These are phyloP conservation scores for Symphodus melops DNA, from an alignment of 2,113 vertebrate species.

Conservation along the genomic window DNA sequence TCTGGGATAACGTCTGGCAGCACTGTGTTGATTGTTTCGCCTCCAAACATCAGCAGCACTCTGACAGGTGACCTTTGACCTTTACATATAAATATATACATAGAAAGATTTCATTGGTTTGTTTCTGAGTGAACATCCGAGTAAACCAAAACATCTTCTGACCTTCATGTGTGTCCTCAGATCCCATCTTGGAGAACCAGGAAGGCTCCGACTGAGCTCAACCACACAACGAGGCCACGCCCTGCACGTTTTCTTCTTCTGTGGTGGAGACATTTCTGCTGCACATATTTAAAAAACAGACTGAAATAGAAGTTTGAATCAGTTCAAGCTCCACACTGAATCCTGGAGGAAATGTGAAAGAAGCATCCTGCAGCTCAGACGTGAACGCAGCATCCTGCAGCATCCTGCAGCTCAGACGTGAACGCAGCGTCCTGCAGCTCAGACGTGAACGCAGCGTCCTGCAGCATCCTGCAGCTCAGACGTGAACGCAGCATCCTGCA, in stretches of 20 bases:
- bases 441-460: too few species aligned
- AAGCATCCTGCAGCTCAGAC: not conserved
- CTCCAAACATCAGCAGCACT: constrained; percentile 93
- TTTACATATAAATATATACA: too few species aligned
- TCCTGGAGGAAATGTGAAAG: constrained; percentile 55
- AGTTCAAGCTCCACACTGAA: too few species aligned
- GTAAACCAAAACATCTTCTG: too few species aligned
- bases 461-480: too few species aligned
- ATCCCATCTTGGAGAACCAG: constrained; percentile 95
- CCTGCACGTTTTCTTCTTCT: too few species aligned
- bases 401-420: too few species aligned
- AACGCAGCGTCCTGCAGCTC: too few species aligned
- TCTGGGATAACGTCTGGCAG: constrained; percentile 84
- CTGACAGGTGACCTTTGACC: constrained; percentile 81
- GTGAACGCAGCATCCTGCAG: too few species aligned
- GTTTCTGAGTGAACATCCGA: too few species aligned
- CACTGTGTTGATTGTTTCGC: constrained; percentile 92
- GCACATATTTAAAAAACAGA: not conserved
- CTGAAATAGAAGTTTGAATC: not conserved
- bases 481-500: too few species aligned
- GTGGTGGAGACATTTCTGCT: not conserved
- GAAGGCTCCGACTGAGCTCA: constrained; percentile 84
- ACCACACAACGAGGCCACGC: not conserved
- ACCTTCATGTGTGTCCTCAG: constrained; percentile 71
- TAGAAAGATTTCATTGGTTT: too few species aligned